Percentiles rank a stretch among this genome's conserved stretches.
Evolutionary conservation across 2,113 vertebrate genomes (phyloP).

Genomic region (Rhegmatorhina hoffmannsi): DNA sequence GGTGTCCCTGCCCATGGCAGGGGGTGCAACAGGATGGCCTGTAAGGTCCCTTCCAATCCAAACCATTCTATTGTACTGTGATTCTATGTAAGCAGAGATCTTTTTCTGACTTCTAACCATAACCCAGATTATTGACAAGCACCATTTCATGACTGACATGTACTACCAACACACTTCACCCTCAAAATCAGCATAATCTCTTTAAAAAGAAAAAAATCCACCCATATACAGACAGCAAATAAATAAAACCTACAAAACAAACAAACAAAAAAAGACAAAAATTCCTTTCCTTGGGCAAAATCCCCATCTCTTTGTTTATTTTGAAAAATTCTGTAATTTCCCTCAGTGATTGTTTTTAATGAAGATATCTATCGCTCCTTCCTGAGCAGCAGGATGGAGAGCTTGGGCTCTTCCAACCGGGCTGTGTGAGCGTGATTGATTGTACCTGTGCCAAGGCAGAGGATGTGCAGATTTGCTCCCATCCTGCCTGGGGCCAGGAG

Average conservation of each 20-base stretch:
- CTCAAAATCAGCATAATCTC: background rate
- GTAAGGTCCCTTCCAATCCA: background rate
- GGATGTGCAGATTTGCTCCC: background rate
- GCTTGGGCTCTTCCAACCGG: background rate
- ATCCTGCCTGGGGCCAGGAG: background rate
- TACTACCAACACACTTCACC: background rate
- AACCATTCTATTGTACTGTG: background rate
- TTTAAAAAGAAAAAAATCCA: background rate
- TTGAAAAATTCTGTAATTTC: background rate
- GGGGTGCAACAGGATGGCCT: accelerated
- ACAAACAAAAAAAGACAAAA: background rate
- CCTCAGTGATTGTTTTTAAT: background rate
- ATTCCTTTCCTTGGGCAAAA: background rate
- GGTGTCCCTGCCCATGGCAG: background rate
- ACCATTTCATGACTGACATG: background rate
- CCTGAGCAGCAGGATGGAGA: background rate
- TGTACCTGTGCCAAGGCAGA: background rate
- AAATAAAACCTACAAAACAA: background rate
- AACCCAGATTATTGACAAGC: background rate
- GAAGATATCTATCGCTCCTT: background rate
- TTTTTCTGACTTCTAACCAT: background rate
- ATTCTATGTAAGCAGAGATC: background rate
- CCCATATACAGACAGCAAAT: background rate
- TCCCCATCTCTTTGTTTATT: background rate
- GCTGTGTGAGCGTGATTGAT: background rate